Evolutionary conservation across 2,888 invertebrate genomes (phyloP).

Genomic region (Xestia ashworthii): DNA sequence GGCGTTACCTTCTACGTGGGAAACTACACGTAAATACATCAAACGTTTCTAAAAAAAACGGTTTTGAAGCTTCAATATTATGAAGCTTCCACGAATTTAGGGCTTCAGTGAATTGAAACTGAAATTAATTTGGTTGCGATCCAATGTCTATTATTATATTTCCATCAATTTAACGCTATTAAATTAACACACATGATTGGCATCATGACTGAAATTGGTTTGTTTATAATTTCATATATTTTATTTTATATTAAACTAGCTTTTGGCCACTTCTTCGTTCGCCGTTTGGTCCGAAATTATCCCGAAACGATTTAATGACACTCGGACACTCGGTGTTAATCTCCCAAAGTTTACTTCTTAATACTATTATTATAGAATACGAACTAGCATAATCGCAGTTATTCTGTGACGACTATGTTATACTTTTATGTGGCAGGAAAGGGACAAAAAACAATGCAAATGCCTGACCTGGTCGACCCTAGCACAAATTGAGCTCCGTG

Average conservation of each 20-base stretch:
- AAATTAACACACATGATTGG: slow-evolving; percentile 7
- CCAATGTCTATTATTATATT: slow-evolving; percentile 4
- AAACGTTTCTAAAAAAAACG: not conserved
- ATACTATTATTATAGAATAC: not conserved
- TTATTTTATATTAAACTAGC: not conserved
- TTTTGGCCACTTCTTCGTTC: not conserved
- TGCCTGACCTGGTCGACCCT: slow-evolving; percentile 1
- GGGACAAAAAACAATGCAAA: not conserved
- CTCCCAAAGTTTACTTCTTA: not conserved
- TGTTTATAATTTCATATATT: not conserved
- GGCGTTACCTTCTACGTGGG: slow-evolving; percentile 57
- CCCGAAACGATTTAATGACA: not conserved
- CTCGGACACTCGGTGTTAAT: not conserved
- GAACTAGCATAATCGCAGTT: not conserved
- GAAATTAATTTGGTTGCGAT: slow-evolving; percentile 6
- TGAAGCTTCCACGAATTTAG: slow-evolving; percentile 7
- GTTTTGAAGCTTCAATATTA: not conserved
- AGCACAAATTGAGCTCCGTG: slow-evolving; percentile 7
- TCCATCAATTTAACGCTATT: slow-evolving; percentile 7
- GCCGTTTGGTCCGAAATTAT: not conserved
- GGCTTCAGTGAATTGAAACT: slow-evolving; percentile 6
- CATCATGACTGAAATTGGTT: not conserved
- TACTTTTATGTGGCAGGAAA: not conserved
- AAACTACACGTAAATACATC: slow-evolving; percentile 22
- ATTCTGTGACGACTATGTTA: not conserved